Base-by-base conservation (phyloP, 2,888 invertebrate genomes). In the Tuberolachnus salignus region DNA sequence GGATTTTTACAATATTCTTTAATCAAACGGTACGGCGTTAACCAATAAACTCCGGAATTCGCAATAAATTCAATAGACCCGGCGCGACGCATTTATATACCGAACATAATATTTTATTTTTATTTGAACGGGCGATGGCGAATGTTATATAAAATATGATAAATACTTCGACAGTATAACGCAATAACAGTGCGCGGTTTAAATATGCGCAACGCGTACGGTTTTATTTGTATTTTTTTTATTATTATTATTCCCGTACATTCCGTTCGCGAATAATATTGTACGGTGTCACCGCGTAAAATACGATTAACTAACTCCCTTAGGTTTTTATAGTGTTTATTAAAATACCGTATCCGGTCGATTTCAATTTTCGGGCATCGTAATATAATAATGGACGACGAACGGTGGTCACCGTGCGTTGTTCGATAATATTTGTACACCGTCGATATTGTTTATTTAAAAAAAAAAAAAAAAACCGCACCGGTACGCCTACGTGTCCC, bases 281-380 rank as follows among this genome's bases (percentile, higher is more conserved):
- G 3, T 2, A 13, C 42, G n/a, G 13, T 14, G 51, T 42, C 19
- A 10, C 42, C 2, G 34, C 34, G n/a, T 55, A 59, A 57, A 57
- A 44, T 57, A 44, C 16, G 70, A 57, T 57, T 16, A 55, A 55
- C 21, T 4, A 34, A 34, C 6, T 55, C 53, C 16, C 19, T 34
- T 69, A 19, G 19, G 53, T 69, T 46, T 16, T 23, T n/a, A n/a
- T n/a, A 2, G 23, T 59, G 44, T 23, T 57, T 44, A 57, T 57
- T 57, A 44, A 26, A 55, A 59, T 71, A 57, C 14, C 42, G 19
- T 11, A 3, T n/a, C 26, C 19, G 34, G 34, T 19, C 44, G 13
- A 71, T 57, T 42, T 70, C 70, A 57, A 57, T 71, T 59, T 46
- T 71, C 4, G 57, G 16, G 23, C 23, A 71, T 19, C 19, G 9